Percentiles rank a stretch among this genome's conserved stretches.
phyloP scores from a whole-genome alignment of 2,113 vertebrate genomes.

The Tragelaphus buxtoni region DNA sequence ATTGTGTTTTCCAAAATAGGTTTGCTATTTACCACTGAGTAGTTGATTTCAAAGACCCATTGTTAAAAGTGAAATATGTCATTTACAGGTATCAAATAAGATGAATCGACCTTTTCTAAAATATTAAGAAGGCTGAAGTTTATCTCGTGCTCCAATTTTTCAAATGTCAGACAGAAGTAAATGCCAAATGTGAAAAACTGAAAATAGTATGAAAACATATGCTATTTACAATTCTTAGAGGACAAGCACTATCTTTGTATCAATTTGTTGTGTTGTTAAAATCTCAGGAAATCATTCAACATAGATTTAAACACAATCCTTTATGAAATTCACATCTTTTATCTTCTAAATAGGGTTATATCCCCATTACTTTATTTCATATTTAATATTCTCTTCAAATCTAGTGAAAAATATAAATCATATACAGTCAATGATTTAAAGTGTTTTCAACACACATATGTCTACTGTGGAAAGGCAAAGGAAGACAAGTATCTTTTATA shows the following conservation, averaged over 20 bases:
- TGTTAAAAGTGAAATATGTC: not conserved
- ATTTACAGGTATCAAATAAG: slow-evolving; percentile 31
- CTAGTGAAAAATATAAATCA: not conserved
- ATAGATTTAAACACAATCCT: not conserved
- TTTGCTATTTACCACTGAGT: not conserved
- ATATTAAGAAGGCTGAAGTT: slow-evolving; percentile 34
- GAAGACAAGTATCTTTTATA: not conserved
- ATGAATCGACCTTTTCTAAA: slow-evolving; percentile 45
- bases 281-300: not conserved
- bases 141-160: slow-evolving; percentile 37
- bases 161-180: slow-evolving; percentile 54
- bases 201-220: slow-evolving; percentile 51
- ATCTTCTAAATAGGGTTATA: not conserved
- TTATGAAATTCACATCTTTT: not conserved
- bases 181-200: slow-evolving; percentile 46
- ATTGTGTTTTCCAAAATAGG: not conserved
- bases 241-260: not conserved
- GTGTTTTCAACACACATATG: not conserved
- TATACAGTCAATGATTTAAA: not conserved
- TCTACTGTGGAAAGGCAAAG: not conserved
- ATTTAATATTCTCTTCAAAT: not conserved
- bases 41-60: not conserved
- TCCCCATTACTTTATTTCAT: not conserved
- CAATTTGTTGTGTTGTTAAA: not conserved
- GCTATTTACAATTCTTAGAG: slow-evolving; percentile 41